Evolutionary conservation across 2,113 vertebrate species (phyloP), one percentile per base, ranked within the genome.

Genomic region (Chaetodon trifascialis): DNA sequence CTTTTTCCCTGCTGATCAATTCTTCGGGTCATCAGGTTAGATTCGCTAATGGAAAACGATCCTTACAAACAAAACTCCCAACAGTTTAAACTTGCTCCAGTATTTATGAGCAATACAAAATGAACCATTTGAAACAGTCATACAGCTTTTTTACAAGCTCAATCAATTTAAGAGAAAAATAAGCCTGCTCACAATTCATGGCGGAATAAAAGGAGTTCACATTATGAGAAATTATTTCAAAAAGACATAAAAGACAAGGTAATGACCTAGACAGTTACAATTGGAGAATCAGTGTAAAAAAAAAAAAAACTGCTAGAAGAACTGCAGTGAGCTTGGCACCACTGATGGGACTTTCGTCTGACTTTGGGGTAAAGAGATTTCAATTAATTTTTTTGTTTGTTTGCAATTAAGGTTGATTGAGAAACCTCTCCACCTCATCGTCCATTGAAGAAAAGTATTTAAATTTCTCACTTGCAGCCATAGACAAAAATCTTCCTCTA

Each of bases 221-320:
- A 60, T 67, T 47, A 67, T 82, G 56, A 84, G 63, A 87, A 88
- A 73, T 70, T 12, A 77, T 82, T 89, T 80, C 16, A 62, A 69
- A 84, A 88, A 80, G 38, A 68, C 36, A 90, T 77, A 88, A 88
- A 86, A 87, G 69, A 88, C 82, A 74, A 86, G 88, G 80, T 83
- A 74, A 82, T 77, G 83, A 70, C 82, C 85, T 83, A 82, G 83
- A 88, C 78, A 3, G 38, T 21, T 55, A 64, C 75, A 79, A 63
- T 46, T 55, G 75, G 79, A 76, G 71, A 84, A 71, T 38, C 2
- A 17, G 42, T 54, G 17, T 30, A 30, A 30, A 30, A 42, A 73
- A 73, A 84, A 23, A 76, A 46, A 63, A 55, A 81, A 23, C 51
- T 67, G 11, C 75, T 69, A 42, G 46, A 71, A 38, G 69, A 69